Evolutionary conservation across 2,113 vertebrate genomes (phyloP).

Genomic region (Propithecus coquereli): DNA sequence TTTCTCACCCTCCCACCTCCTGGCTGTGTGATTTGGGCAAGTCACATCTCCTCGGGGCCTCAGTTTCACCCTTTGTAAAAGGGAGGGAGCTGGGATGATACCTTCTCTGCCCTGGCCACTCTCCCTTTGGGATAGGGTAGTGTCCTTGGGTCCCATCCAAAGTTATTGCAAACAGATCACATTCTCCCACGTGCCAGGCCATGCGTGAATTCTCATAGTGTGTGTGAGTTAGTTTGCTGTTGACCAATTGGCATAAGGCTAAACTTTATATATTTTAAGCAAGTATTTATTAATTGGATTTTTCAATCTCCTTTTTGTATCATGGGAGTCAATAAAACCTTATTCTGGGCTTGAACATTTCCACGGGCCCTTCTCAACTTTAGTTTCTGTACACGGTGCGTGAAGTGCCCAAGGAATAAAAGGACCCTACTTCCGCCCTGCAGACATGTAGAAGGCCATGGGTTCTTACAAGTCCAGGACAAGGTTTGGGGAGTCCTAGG

Average conservation of each 20-base stretch:
- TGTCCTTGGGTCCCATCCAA: neutral
- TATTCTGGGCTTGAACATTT: neutral
- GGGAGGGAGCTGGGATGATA: neutral
- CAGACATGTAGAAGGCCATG: neutral
- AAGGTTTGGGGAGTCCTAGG: neutral
- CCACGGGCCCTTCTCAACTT: neutral
- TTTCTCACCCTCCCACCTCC: neutral
- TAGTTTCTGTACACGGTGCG: neutral
- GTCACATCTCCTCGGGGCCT: neutral
- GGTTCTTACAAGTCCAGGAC: neutral
- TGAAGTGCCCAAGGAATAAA: neutral
- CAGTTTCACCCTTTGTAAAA: neutral
- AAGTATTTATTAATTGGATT: neutral
- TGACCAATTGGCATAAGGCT: neutral
- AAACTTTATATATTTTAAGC: neutral
- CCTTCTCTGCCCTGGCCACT: neutral
- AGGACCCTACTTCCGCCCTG: too few species aligned
- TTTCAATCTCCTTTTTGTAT: neutral
- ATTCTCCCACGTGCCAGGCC: neutral
- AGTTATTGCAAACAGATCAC: neutral
- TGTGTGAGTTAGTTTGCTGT: neutral
- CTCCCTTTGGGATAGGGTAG: neutral
- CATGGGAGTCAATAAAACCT: neutral
- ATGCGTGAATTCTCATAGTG: neutral
- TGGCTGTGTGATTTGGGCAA: neutral